Evolutionary conservation across 2,113 vertebrate species (phyloP), one percentile per base, ranked within the genome.

Genomic region (Lota lota): DNA sequence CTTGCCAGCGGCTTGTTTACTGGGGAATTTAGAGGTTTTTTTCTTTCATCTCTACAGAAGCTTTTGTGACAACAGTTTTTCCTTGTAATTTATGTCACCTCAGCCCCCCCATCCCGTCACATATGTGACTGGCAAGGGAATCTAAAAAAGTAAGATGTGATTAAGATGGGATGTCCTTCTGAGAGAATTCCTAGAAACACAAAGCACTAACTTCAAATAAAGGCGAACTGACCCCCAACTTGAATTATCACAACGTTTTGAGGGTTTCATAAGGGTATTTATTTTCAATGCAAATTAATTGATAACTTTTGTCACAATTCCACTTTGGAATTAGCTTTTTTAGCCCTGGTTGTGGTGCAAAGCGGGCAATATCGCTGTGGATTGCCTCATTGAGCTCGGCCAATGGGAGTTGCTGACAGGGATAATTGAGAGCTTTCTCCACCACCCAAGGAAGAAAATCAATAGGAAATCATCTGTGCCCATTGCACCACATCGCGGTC

Each of bases 401-500:
- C 68, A 61, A 75, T 81, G 63, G 54, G 67, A 66, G 64, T 75
- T 1, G 19, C 70, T 76, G 74, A 65, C 56, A 24, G 36, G 64
- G 76, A 76, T 87, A 86, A 88, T 87, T 82, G 74, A 82, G 84
- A 88, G 76, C 64, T 70, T 67, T 78, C 71, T 76, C 71, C 72
- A 63, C 53, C 7, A 47, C 77, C 70, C 70, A 72, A 90, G 86
- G 79, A 87, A 83, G 82, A 21, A 90, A 90, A 88, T 90, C 81
- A 83, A 90, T 90, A 89, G 81, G 73, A 85, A 83, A 84, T 89
- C 85, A 84, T 87, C 81, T 79, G 77, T 77, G 24, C 24, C 24
- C 24, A 24, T 2, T 70, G 67, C 74, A 72, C 74, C 66, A 78
- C 81, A 79, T 82, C 82, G 11, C 85, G 63, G 69, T 59, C 64